Percentiles rank a stretch among this genome's conserved stretches.
These are phyloP conservation scores for Cheilosia scutellata DNA, from an alignment of 2,888 invertebrate genomes.

Conservation along the genomic window DNA sequence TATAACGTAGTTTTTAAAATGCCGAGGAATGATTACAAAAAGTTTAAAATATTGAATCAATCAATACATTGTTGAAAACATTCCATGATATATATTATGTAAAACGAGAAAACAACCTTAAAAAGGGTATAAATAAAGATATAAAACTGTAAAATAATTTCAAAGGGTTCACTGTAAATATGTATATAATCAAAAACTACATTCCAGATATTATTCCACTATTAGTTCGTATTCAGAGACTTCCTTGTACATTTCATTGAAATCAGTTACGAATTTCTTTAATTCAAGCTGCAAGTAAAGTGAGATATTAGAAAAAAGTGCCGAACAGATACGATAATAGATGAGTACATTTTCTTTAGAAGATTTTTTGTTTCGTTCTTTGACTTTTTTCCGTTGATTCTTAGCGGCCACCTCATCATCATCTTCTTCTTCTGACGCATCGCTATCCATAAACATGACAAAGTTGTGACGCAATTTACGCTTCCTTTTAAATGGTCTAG, in stretches of 20 bases:
- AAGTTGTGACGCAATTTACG: slow-evolving; percentile 78
- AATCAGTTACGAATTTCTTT: slow-evolving; percentile 79
- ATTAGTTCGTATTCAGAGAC: slow-evolving; percentile 80
- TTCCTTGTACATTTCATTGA: slow-evolving; percentile 82
- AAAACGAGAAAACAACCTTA: slow-evolving; percentile 30
- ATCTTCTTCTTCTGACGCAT: slow-evolving; percentile 78
- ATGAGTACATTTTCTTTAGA: background rate
- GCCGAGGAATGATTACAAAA: slow-evolving; percentile 1
- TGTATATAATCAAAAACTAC: slow-evolving; percentile 2
- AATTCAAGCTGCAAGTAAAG: slow-evolving; percentile 76
- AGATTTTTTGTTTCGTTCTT: slow-evolving; percentile 52
- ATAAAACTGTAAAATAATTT: slow-evolving; percentile 52
- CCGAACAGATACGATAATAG: background rate
- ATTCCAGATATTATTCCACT: slow-evolving; percentile 78
- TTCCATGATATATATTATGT: slow-evolving; percentile 18
- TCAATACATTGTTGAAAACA: slow-evolving; percentile 67
- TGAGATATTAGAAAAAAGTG: background rate
- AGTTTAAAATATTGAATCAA: slow-evolving; percentile 76
- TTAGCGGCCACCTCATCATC: slow-evolving; percentile 74
- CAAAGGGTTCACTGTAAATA: background rate
- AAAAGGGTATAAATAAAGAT: slow-evolving; percentile 32
- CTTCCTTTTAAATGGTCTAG: slow-evolving; percentile 78
- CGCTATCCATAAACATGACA: slow-evolving; percentile 79
- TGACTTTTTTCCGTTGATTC: slow-evolving; percentile 70
- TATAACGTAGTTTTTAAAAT: background rate